These are phyloP conservation scores for Eptesicus fuscus DNA, from an alignment of 2,113 vertebrate genomes.

Conservation along the genomic window DNA sequence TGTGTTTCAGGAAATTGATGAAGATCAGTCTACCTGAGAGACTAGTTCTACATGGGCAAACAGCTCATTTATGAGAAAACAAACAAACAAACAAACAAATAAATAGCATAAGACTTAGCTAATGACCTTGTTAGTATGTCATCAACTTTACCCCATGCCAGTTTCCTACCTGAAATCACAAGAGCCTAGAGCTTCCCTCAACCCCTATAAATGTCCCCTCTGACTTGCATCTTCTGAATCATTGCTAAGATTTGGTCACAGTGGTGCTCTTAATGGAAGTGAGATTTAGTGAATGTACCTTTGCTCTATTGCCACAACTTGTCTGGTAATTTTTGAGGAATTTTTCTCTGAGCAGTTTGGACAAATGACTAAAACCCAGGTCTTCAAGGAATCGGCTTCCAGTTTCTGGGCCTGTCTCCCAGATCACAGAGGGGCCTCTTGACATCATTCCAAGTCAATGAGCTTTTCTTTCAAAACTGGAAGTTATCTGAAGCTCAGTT, in stretches of 20 bases:
- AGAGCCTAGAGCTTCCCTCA: background rate
- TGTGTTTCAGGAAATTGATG: background rate
- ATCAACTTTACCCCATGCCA: background rate
- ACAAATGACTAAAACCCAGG: background rate
- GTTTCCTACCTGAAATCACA: background rate
- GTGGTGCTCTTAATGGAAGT: background rate
- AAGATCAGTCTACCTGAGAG: background rate
- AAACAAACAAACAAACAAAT: no score
- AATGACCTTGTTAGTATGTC: background rate
- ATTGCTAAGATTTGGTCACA: background rate
- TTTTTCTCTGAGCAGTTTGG: background rate
- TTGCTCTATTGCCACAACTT: background rate
- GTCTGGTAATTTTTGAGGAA: background rate
- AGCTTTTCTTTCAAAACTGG: background rate
- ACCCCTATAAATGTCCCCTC: background rate
- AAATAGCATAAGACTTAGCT: background rate
- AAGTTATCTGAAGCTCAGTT: background rate
- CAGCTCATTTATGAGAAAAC: background rate
- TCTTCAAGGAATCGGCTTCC: background rate
- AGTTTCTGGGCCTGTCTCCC: background rate
- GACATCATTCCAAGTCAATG: background rate
- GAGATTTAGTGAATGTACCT: background rate
- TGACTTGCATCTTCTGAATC: background rate
- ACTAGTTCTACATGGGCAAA: background rate
- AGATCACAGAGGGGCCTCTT: background rate